phyloP scores from a whole-genome alignment of 2,113 vertebrate genomes.

The Capra hircus region DNA sequence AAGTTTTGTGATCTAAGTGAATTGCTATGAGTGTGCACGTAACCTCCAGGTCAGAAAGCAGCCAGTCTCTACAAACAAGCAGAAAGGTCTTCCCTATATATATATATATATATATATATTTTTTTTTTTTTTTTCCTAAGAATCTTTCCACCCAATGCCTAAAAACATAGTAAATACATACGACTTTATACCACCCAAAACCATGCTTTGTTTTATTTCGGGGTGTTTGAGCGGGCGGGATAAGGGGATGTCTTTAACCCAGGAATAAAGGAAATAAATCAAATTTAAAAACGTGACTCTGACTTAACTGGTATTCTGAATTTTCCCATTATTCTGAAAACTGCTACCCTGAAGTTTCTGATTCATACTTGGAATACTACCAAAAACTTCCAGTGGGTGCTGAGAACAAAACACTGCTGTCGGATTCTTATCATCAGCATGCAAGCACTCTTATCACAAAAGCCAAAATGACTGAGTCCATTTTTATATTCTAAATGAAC shows the following conservation, averaged over 20 bases:
- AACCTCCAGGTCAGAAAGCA: neutral
- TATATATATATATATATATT: no score
- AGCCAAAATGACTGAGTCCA: neutral
- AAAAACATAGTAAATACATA: neutral
- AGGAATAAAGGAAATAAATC: neutral
- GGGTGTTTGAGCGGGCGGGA: accelerated
- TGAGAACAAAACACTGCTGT: neutral
- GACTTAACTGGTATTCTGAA: neutral
- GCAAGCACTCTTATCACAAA: slow-evolving; percentile 4
- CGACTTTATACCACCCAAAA: neutral
- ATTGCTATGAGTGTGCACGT: neutral
- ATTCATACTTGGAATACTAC: neutral
- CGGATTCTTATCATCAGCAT: neutral
- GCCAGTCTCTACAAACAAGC: neutral
- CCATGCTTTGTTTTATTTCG: neutral
- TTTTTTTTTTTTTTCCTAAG: neutral
- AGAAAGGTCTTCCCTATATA: neutral
- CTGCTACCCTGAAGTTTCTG: neutral
- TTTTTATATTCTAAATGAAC: neutral
- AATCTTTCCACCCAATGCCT: neutral
- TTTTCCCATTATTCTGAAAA: slow-evolving; percentile 14
- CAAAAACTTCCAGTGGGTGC: neutral
- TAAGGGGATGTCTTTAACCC: neutral
- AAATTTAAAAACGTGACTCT: neutral
- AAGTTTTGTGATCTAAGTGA: neutral